phyloP scores from a whole-genome alignment of 2,888 invertebrate species.

The Coelogynopora nodosa region DNA sequence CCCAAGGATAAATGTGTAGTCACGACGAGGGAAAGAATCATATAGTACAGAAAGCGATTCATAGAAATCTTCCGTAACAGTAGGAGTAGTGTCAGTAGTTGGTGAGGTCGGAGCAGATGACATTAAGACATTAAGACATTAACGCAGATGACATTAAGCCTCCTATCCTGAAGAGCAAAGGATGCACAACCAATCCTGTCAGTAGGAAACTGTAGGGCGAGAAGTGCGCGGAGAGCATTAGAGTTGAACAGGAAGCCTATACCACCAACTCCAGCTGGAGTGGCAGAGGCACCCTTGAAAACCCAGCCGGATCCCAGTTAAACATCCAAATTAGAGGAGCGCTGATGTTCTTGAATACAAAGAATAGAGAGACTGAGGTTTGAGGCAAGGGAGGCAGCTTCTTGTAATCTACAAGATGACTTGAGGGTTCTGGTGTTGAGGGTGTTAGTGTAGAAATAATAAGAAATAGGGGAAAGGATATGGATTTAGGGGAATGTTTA shows the following conservation, averaged over 20 bases:
- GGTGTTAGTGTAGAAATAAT: neutral
- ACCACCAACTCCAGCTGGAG: conserved; percentile 33
- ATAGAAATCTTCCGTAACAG: conserved; percentile 36
- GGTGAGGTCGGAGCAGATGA: conserved; percentile 38
- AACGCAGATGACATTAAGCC: conserved; percentile 26
- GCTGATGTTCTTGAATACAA: neutral
- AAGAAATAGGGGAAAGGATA: neutral
- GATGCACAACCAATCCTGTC: conserved; percentile 32
- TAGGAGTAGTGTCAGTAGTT: neutral
- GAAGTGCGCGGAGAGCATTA: conserved; percentile 29
- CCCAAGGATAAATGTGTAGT: conserved; percentile 21
- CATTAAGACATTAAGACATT: too few species aligned
- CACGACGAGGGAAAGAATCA: conserved; percentile 28
- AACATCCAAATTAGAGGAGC: neutral
- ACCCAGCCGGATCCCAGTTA: conserved; percentile 25
- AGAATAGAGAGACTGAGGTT: neutral
- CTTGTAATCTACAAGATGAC: neutral
- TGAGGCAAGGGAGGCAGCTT: neutral
- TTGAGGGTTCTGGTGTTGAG: neutral
- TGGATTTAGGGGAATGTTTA: too few species aligned
- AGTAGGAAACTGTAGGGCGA: conserved; percentile 38
- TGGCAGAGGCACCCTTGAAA: conserved; percentile 38
- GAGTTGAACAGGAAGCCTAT: conserved; percentile 26
- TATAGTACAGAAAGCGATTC: neutral
- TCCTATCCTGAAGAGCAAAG: conserved; percentile 39